Evolutionary conservation across 2,888 invertebrate genomes (phyloP), one percentile per base, ranked within the genome.

Genomic region (Pharmacophagus antenor): DNA sequence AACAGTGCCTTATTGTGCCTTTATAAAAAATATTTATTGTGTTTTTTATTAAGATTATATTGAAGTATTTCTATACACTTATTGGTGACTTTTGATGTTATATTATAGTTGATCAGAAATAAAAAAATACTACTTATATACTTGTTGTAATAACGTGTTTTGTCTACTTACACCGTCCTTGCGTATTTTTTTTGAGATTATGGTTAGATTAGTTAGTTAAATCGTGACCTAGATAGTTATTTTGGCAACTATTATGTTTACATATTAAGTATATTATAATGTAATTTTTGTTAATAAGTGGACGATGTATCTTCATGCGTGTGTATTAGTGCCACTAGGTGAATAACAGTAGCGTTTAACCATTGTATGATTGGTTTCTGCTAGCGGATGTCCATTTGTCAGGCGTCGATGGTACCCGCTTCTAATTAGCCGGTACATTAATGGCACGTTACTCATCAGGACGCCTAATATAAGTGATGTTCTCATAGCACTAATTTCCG

Each of bases 111-210:
- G 25, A 47, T 65, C 73, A 76, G 69, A 77, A 77, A 74, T 78
- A 76, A 59, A 82, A 80, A 77, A 18, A 44, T 44, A 44, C 23
- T 85, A 85, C 80, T 82, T 85, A 76, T 80, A 76, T 69, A 68
- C 70, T 77, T 76, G 74, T 83, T 75, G 79, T 82, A 80, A 78
- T 79, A 73, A 79, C 73, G 77, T 82, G 81, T 81, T 83, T 84
- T 85, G 84, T 84, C 85, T 84, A 85, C 83, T 87, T 87, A 88
- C 88, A 88, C 89, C 90, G 90, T 90, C 90, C 90, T 88, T 87
- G 86, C 85, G 84, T 85, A 88, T 87, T 87, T 84, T 31, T 37
- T 87, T 85, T 82, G 88, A 89, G 89, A 90, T 89, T 89, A 88
- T 85, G 76, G 71, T 76, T 87, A 87, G 83, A 76, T 75, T 79